These are phyloP conservation scores for Myripristis jacobus DNA, from an alignment of 2,797 vertebrate species.

Conservation along the genomic window DNA sequence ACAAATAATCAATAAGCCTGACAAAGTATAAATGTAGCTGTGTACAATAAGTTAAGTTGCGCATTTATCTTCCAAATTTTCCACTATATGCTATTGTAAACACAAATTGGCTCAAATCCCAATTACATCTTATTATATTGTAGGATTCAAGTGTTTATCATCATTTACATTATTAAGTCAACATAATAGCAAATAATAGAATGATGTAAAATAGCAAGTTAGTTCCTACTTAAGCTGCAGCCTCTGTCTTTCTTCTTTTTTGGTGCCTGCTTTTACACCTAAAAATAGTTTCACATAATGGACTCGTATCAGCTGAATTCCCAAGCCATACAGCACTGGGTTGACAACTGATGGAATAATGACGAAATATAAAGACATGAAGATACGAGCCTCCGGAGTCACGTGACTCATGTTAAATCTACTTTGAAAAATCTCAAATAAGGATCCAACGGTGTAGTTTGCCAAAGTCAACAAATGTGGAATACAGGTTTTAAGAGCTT, in stretches of 20 bases:
- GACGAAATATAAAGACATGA: constrained; percentile 68
- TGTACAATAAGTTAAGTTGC: too few relatives aligned
- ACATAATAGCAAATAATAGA: too few relatives aligned
- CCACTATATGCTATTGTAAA: too few relatives aligned
- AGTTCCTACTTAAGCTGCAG: neutral
- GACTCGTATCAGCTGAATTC: constrained; percentile 55
- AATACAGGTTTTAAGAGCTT: constrained; percentile 66
- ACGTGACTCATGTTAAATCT: constrained; percentile 66
- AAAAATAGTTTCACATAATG: constrained; percentile 53
- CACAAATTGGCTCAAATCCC: too few relatives aligned
- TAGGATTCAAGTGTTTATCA: too few relatives aligned
- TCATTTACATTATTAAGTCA: too few relatives aligned
- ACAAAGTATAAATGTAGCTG: too few relatives aligned
- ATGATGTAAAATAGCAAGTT: neutral
- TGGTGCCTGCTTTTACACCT: constrained; percentile 29
- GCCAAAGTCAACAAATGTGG: constrained; percentile 71
- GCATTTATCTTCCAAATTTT: too few relatives aligned
- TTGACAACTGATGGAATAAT: constrained; percentile 63
- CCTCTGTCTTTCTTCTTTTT: constrained; percentile 6
- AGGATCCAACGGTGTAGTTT: constrained; percentile 54
- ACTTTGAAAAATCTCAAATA: constrained; percentile 67
- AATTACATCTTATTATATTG: too few relatives aligned
- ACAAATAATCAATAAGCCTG: too few relatives aligned
- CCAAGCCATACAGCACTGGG: constrained; percentile 72
- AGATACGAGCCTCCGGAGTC: constrained; percentile 27